Evolutionary conservation across 2,888 invertebrate species (phyloP).

Genomic region (Cheilosia variabilis): DNA sequence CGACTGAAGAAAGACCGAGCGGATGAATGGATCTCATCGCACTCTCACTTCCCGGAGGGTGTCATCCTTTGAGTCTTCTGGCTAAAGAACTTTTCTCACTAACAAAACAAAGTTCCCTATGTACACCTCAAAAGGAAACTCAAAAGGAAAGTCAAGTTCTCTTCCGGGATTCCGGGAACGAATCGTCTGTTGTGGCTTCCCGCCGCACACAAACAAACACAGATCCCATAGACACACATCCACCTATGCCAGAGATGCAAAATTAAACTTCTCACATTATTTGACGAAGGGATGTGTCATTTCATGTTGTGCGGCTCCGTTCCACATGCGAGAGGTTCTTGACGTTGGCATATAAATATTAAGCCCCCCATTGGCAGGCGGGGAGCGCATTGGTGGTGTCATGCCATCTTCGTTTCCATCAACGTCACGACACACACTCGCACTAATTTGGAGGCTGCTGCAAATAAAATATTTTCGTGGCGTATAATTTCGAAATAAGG

Average conservation of each 20-base stretch:
- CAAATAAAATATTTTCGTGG: conserved; percentile 70
- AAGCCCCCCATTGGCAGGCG: not conserved
- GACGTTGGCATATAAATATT: conserved; percentile 40
- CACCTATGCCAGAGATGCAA: conserved; percentile 43
- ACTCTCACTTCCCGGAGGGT: conserved; percentile 58
- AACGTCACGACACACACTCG: conserved; percentile 59
- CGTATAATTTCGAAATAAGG: conserved; percentile 67
- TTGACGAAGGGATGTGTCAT: conserved; percentile 75
- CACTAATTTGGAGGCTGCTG: conserved; percentile 64
- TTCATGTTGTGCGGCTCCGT: conserved; percentile 60
- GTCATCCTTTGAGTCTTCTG: conserved; percentile 21
- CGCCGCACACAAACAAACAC: not conserved
- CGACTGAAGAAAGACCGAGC: conserved; percentile 40
- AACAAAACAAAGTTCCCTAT: conserved; percentile 50
- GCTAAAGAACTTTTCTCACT: conserved; percentile 45
- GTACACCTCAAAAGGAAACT: conserved; percentile 65
- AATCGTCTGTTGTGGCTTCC: conserved; percentile 57
- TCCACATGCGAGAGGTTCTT: conserved; percentile 57
- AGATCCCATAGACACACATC: not conserved
- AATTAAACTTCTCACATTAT: conserved; percentile 73
- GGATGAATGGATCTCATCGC: conserved; percentile 60
- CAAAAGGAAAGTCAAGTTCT: conserved; percentile 80
- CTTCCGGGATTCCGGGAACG: conserved; percentile 78
- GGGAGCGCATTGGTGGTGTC: conserved; percentile 43
- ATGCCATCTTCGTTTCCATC: conserved; percentile 66